Evolutionary conservation across 2,797 vertebrate species (phyloP).

Genomic region (Xerus rutilus): DNA sequence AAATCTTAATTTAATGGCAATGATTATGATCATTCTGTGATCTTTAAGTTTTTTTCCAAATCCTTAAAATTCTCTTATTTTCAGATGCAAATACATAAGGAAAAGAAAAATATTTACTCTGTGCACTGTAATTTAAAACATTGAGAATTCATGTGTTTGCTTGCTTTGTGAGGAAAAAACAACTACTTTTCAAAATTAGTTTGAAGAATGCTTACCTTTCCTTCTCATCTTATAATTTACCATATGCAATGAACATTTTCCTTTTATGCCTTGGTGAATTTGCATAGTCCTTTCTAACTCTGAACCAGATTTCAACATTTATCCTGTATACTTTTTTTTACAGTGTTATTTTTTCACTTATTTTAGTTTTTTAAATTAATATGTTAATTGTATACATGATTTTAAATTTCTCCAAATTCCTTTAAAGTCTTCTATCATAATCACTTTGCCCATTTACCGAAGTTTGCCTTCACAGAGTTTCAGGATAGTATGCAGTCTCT

Average conservation of each 20-base stretch:
- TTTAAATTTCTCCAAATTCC: neutral
- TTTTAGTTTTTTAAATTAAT: neutral
- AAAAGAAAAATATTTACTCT: neutral
- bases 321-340: neutral
- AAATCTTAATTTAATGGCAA: neutral
- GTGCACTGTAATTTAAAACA: neutral
- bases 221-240: neutral
- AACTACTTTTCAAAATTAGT: neutral
- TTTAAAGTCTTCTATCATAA: neutral
- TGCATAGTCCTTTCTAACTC: neutral
- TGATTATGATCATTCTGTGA: neutral
- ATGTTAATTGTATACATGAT: neutral
- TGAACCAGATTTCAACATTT: neutral
- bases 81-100: neutral
- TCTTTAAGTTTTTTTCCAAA: neutral
- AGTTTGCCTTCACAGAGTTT: neutral
- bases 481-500: neutral
- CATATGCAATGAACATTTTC: neutral
- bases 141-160: neutral
- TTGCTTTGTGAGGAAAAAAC: neutral
- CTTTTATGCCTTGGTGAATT: neutral
- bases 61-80: neutral
- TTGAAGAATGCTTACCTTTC: neutral
- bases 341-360: neutral
- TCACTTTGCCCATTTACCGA: neutral